Evolutionary conservation across 2,113 vertebrate species (phyloP).

Genomic region (Takifugu flavidus): DNA sequence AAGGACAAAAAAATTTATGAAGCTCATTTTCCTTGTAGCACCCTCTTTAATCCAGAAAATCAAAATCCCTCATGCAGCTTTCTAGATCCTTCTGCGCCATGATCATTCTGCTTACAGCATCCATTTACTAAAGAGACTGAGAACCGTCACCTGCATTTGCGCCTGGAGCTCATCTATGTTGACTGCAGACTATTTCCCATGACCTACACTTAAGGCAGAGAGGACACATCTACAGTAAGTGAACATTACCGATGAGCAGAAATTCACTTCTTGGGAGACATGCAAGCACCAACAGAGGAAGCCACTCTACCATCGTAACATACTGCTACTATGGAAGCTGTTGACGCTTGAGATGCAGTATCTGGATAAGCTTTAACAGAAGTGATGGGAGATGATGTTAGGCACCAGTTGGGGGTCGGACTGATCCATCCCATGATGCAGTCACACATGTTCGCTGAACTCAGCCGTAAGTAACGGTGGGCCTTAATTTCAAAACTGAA

Average conservation of each 20-base stretch:
- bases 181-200: too few species aligned
- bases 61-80: neutral
- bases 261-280: neutral
- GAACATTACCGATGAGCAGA: neutral
- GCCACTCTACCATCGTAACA: neutral
- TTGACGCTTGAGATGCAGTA: neutral
- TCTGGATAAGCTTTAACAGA: too few species aligned
- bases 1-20: neutral
- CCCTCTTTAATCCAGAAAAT: constrained; percentile 1
- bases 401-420: neutral
- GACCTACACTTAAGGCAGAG: too few species aligned
- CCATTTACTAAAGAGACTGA: too few species aligned
- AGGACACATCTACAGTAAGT: too few species aligned
- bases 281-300: neutral
- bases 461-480: too few species aligned
- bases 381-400: too few species aligned
- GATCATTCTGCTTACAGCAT: neutral
- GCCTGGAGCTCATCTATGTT: too few species aligned
- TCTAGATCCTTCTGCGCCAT: neutral
- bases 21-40: neutral
- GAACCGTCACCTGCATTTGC: too few species aligned
- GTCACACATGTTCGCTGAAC: too few species aligned
- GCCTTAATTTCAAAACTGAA: too few species aligned
- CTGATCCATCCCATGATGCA: neutral
- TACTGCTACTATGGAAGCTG: neutral